Conservation (phyloP, 2,797 vertebrate species). For the Propithecus perrieri region DNA sequence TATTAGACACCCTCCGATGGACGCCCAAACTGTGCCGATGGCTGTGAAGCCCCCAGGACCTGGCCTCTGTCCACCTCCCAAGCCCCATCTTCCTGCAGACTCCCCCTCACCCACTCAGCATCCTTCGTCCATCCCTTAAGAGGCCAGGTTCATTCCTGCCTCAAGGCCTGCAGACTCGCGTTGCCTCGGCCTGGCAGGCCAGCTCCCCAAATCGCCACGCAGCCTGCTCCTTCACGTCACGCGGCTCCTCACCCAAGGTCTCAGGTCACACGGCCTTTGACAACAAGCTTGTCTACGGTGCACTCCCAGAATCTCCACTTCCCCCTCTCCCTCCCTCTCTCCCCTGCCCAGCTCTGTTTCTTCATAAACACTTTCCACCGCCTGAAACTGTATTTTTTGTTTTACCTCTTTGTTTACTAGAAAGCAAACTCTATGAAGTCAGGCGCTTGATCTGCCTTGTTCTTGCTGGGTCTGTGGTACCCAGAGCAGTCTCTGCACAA, state of each 20-base stretch:
- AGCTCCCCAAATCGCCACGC: neutral
- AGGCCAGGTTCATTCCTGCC: neutral
- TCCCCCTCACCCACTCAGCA: neutral
- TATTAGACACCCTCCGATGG: neutral
- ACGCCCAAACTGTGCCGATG: neutral
- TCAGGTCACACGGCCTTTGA: neutral
- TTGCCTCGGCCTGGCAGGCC: neutral
- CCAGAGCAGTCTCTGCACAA: neutral
- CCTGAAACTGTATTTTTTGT: neutral
- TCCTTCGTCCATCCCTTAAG: neutral
- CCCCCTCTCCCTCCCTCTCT: neutral
- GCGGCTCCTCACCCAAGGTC: neutral
- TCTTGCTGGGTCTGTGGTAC: neutral
- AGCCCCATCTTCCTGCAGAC: neutral
- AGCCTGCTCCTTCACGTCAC: neutral
- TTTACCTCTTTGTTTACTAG: neutral
- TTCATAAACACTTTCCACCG: neutral
- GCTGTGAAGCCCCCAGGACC: neutral
- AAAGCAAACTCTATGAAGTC: neutral
- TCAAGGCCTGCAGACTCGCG: neutral
- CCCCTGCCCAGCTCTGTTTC: neutral
- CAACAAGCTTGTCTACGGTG: neutral
- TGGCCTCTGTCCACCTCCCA: neutral
- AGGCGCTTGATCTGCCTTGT: neutral
- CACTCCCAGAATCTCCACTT: neutral